These are phyloP conservation scores for Bradypus variegatus DNA, from an alignment of 2,797 vertebrate species.

Conservation along the genomic window DNA sequence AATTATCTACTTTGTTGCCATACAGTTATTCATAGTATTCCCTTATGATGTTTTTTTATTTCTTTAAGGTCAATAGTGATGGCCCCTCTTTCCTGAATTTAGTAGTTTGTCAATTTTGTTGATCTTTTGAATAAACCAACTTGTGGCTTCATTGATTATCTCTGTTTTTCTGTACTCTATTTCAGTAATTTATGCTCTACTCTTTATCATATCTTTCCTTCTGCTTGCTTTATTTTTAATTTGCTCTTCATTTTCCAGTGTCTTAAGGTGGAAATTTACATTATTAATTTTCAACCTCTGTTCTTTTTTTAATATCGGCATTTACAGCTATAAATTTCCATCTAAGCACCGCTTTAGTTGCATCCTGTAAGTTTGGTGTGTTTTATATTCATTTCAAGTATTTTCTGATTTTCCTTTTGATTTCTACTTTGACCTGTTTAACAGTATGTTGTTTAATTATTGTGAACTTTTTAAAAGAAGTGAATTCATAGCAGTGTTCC, in stretches of 20 bases:
- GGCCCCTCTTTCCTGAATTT: neutral
- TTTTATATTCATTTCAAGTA: neutral
- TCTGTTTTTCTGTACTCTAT: neutral
- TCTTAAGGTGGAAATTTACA: neutral
- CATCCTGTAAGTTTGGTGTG: neutral
- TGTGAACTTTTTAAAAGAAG: neutral
- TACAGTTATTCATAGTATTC: no score
- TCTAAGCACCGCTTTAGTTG: neutral
- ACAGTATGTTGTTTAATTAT: neutral
- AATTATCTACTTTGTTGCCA: no score
- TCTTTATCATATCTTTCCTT: neutral
- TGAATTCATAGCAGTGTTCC: neutral
- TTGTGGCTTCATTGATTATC: neutral
- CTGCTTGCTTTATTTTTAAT: neutral
- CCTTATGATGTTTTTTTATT: no score
- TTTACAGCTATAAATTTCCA: neutral
- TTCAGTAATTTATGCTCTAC: neutral
- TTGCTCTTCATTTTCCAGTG: neutral
- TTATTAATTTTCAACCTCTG: neutral
- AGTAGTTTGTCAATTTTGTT: neutral
- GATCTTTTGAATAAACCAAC: neutral
- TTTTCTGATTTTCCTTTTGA: neutral
- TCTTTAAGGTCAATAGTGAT: neutral
- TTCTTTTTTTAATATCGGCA: neutral
- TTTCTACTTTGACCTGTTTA: neutral